phyloP scores from a whole-genome alignment of 2,888 invertebrate species.

The Philereme transversata region DNA sequence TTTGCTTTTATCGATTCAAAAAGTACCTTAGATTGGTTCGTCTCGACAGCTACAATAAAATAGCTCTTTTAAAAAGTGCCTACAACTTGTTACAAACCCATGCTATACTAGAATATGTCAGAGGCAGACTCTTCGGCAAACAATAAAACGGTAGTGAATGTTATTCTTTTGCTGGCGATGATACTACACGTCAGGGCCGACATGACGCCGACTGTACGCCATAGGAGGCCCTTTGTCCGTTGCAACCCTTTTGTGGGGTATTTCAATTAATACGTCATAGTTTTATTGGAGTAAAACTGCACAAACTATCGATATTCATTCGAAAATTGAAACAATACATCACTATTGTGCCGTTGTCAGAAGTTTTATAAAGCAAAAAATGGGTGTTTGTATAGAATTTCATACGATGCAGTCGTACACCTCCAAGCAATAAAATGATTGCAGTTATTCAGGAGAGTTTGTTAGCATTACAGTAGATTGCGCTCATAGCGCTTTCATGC shows the following conservation, averaged over 20 bases:
- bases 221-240: constrained; percentile 53
- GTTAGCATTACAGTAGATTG: constrained; percentile 63
- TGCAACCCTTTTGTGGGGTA: constrained; percentile 60
- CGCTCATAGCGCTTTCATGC: constrained; percentile 66
- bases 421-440: constrained; percentile 32
- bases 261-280: constrained; percentile 68
- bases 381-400: constrained; percentile 15
- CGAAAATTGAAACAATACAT: constrained; percentile 51
- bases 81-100: neutral
- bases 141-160: constrained; percentile 39
- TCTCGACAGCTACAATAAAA: neutral
- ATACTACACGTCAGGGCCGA: constrained; percentile 52
- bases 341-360: constrained; percentile 46
- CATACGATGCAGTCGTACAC: constrained; percentile 8
- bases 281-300: constrained; percentile 46
- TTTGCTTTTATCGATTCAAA: neutral
- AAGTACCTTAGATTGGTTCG: too few relatives aligned
- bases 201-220: constrained; percentile 43
- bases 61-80: neutral
- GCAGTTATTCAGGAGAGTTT: constrained; percentile 40
- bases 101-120: constrained; percentile 21
- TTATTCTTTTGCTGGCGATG: constrained; percentile 48
- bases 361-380: constrained; percentile 24
- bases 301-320: constrained; percentile 49
- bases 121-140: constrained; percentile 31